phyloP scores from a whole-genome alignment of 2,888 invertebrate species.

The Oscheius sp. region DNA sequence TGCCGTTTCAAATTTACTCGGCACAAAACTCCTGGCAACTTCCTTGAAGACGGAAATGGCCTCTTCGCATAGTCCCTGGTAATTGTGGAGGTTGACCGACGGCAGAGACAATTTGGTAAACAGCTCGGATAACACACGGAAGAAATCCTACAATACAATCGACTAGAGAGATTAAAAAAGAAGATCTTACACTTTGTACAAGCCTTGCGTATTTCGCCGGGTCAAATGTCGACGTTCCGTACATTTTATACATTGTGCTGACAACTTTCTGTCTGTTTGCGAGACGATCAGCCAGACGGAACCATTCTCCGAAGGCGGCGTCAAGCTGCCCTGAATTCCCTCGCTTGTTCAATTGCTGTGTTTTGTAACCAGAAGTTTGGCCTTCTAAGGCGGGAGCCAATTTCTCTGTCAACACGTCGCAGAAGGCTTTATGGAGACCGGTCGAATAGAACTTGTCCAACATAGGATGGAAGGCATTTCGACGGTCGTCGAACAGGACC shows the following conservation, averaged over 20 bases:
- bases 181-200: conserved; percentile 38
- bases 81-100: conserved; percentile 39
- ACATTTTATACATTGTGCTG: conserved; percentile 18
- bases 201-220: conserved; percentile 42
- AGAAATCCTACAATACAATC: conserved; percentile 41
- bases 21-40: conserved; percentile 31
- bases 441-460: conserved; percentile 60
- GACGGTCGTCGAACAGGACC: conserved; percentile 54
- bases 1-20: not conserved
- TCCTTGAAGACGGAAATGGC: conserved; percentile 56
- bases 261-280: conserved; percentile 37
- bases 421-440: conserved; percentile 66
- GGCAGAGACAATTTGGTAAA: conserved; percentile 39
- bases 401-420: conserved; percentile 54
- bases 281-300: conserved; percentile 47
- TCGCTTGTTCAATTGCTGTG: no score
- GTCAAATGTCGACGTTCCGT: conserved; percentile 32
- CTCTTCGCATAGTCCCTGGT: conserved; percentile 46
- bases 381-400: conserved; percentile 55
- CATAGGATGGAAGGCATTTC: conserved; percentile 35
- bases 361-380: conserved; percentile 9
- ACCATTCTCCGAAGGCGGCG: conserved; percentile 48
- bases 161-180: not conserved
- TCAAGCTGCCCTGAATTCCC: conserved; percentile 38
- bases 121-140: conserved; percentile 36